phyloP scores from a whole-genome alignment of 2,113 vertebrate species.

The Microcebus griseorufus region DNA sequence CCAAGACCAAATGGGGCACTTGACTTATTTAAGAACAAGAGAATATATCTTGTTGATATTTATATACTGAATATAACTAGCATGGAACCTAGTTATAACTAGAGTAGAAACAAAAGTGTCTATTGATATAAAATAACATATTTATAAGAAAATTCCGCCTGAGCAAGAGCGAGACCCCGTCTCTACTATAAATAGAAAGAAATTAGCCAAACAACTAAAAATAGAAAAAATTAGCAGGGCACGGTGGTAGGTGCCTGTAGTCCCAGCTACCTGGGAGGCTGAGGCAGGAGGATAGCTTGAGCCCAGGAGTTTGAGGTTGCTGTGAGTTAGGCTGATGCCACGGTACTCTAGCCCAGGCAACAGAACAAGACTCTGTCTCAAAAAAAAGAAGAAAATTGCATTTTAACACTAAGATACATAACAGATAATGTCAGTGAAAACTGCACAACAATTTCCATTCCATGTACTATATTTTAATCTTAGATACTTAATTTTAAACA shows the following conservation, averaged over 20 bases:
- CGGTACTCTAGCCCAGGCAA: too few relatives aligned
- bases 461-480: background rate
- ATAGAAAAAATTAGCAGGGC: too few relatives aligned
- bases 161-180: too few relatives aligned
- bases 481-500: background rate
- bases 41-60: constrained; percentile 10
- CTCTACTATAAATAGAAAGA: too few relatives aligned
- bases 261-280: too few relatives aligned
- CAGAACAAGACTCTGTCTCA: too few relatives aligned
- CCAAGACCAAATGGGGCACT: background rate
- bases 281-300: too few relatives aligned
- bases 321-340: too few relatives aligned
- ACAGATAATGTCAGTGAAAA: background rate
- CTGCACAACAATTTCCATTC: background rate
- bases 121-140: constrained; percentile 34
- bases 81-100: background rate
- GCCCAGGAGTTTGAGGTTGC: too few relatives aligned
- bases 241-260: too few relatives aligned
- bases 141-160: background rate
- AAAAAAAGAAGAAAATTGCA: background rate
- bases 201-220: too few relatives aligned
- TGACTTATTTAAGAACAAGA: background rate
- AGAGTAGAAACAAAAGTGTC: background rate
- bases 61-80: background rate
- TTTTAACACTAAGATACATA: constrained; percentile 2